phyloP scores from a whole-genome alignment of 2,113 vertebrate species.

The Clinocottus analis region DNA sequence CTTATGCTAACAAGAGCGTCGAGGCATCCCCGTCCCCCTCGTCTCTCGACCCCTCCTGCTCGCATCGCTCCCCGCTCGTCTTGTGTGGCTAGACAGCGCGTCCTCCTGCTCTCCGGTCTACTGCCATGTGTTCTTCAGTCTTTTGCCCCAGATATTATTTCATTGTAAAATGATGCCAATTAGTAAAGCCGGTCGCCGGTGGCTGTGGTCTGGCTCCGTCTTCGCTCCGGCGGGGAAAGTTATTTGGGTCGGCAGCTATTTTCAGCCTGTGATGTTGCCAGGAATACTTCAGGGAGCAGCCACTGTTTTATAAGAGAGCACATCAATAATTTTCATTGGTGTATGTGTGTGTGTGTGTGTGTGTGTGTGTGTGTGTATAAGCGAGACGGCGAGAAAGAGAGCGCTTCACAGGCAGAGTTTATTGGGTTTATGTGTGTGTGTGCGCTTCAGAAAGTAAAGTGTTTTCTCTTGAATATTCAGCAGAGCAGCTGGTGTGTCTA shows the following conservation, averaged over 20 bases:
- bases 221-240: constrained; percentile 75
- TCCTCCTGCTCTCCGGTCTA: constrained; percentile 49
- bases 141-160: constrained; percentile 79
- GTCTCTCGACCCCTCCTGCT: constrained; percentile 7
- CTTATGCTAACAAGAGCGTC: constrained; percentile 58
- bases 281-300: constrained; percentile 82
- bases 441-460: constrained; percentile 4
- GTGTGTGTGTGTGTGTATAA: constrained; percentile 51
- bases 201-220: constrained; percentile 75
- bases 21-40: constrained; percentile 30
- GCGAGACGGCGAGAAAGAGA: constrained; percentile 30
- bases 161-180: constrained; percentile 78
- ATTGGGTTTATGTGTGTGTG: constrained; percentile 64
- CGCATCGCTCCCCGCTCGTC: constrained; percentile 21
- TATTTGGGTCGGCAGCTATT: constrained; percentile 86
- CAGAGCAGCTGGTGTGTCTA: constrained; percentile 30
- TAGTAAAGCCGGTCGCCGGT: constrained; percentile 77
- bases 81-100: constrained; percentile 36
- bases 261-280: constrained; percentile 82
- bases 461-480: constrained; percentile 37
- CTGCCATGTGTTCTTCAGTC: constrained; percentile 62
- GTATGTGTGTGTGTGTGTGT: constrained; percentile 49
- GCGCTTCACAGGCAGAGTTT: constrained; percentile 51
- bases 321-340: constrained; percentile 83
- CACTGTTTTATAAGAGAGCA: constrained; percentile 82